These are phyloP conservation scores for Antheraea mylitta DNA, from an alignment of 1,140 invertebrate genomes.

Conservation along the genomic window DNA sequence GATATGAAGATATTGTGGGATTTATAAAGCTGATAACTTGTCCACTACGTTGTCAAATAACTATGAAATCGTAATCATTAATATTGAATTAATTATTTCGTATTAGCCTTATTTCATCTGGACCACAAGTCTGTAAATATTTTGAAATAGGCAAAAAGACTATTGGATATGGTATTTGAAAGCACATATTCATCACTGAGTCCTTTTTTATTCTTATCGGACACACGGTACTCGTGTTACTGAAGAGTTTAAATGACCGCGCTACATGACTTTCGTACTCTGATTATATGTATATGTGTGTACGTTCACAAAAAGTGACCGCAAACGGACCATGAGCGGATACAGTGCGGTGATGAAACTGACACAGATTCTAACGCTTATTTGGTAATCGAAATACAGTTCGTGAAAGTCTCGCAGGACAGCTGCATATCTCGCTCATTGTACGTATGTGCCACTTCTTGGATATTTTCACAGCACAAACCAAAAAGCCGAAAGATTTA, in stretches of 20 bases:
- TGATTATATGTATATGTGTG: slow-evolving; percentile 20
- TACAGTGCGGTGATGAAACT: slow-evolving; percentile 72
- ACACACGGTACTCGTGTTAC: neutral
- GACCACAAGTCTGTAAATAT: no score
- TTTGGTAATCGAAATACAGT: slow-evolving; percentile 74
- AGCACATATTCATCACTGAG: no score
- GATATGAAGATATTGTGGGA: neutral
- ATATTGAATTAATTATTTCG: no score
- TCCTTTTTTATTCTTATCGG: neutral
- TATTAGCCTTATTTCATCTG: no score
- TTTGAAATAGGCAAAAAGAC: no score
- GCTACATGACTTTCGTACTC: slow-evolving; percentile 15
- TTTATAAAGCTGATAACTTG: neutral
- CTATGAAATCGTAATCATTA: neutral
- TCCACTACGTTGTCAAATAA: neutral
- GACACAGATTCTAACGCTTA: slow-evolving; percentile 76
- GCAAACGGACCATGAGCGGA: slow-evolving; percentile 58
- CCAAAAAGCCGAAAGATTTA: slow-evolving; percentile 58
- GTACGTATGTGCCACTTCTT: slow-evolving; percentile 60
- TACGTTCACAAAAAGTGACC: slow-evolving; percentile 48
- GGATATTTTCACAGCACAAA: slow-evolving; percentile 65
- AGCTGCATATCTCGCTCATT: slow-evolving; percentile 54
- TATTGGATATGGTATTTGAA: no score
- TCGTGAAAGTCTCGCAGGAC: slow-evolving; percentile 73
- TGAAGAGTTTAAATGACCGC: neutral